These are phyloP conservation scores for Ceratothoa steindachneri DNA, from an alignment of 2,888 invertebrate genomes.

Conservation along the genomic window DNA sequence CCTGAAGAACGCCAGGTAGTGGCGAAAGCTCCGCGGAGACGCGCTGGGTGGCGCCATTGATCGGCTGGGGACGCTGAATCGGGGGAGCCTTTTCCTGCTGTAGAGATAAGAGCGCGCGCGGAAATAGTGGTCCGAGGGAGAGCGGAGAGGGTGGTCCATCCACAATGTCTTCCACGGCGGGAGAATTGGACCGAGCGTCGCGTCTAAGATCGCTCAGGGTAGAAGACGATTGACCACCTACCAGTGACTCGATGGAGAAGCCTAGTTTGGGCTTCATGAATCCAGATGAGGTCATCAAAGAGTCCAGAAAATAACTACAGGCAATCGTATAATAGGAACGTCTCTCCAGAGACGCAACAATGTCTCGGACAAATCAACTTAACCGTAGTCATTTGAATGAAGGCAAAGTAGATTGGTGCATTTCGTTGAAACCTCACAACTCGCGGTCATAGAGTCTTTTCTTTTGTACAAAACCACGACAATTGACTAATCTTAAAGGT, in stretches of 20 bases:
- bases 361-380: too few species aligned
- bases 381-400: too few species aligned
- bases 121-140: constrained; percentile 27
- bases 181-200: not conserved
- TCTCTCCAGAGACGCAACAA: too few species aligned
- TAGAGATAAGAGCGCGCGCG: constrained; percentile 26
- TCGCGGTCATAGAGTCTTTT: too few species aligned
- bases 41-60: constrained; percentile 31
- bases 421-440: too few species aligned
- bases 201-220: not conserved
- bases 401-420: too few species aligned
- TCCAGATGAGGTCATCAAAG: constrained; percentile 1
- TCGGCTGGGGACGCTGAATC: constrained; percentile 34
- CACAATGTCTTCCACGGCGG: not conserved
- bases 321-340: too few species aligned
- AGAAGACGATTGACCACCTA: constrained; percentile 61
- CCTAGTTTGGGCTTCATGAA: constrained; percentile 58
- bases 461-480: too few species aligned
- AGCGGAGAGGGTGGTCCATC: constrained; percentile 23
- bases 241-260: constrained; percentile 90
- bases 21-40: constrained; percentile 19
- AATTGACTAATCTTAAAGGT: not conserved
- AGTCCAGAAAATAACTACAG: too few species aligned
- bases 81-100: constrained; percentile 23
- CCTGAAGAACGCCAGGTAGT: constrained; percentile 25